Percentiles rank a stretch among this genome's conserved stretches.
Conservation (phyloP, 1,140 invertebrate species). For the Nebria ingens region DNA sequence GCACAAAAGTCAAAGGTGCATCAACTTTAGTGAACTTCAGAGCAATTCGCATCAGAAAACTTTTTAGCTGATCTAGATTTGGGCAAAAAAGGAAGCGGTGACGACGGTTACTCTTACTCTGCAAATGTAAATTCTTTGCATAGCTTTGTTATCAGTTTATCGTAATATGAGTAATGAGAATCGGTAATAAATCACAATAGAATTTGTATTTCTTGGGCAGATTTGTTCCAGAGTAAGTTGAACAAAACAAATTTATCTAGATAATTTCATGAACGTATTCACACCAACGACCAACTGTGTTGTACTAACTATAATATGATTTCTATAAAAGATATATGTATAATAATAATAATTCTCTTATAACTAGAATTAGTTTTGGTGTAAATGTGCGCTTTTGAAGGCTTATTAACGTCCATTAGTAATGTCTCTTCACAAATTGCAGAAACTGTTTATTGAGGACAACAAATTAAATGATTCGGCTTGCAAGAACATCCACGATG, state of each 20-base stretch:
- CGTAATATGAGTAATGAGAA: background rate
- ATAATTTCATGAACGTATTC: background rate
- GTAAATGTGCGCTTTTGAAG: background rate
- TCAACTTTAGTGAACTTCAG: background rate
- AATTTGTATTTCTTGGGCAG: background rate
- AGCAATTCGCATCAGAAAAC: too few relatives aligned
- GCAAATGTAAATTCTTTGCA: background rate
- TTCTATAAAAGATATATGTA: background rate
- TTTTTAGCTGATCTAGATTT: too few relatives aligned
- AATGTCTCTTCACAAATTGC: background rate
- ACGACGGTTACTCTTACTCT: too few relatives aligned
- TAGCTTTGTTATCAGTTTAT: background rate
- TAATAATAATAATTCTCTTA: too few relatives aligned
- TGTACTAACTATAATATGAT: background rate
- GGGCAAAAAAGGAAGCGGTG: too few relatives aligned
- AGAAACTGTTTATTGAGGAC: background rate
- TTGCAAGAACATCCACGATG: background rate
- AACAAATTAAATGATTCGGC: background rate
- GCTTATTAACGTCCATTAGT: background rate
- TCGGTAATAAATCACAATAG: background rate
- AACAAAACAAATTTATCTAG: background rate
- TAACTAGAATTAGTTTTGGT: background rate
- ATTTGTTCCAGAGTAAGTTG: background rate
- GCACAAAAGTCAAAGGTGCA: conserved; percentile 6
- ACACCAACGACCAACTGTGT: background rate